Conservation (phyloP, 2,888 invertebrate genomes). For the Eupithecia subfuscata region DNA sequence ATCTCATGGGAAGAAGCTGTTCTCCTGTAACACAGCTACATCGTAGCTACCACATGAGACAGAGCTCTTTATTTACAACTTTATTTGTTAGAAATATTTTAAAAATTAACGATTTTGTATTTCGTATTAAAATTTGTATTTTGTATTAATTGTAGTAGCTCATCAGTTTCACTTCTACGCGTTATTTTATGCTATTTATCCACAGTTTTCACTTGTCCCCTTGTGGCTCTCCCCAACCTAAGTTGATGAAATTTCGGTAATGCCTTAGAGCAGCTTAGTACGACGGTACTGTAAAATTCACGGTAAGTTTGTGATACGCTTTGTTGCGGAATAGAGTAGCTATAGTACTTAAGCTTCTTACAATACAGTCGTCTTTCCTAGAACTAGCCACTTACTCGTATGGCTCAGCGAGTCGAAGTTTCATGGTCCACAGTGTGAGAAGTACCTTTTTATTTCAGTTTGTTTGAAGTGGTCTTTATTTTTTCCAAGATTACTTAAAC, state of each 20-base stretch:
- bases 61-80: too few species aligned
- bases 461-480: not conserved
- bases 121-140: too few species aligned
- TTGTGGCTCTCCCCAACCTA: conserved; percentile 56
- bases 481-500: not conserved
- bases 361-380: not conserved
- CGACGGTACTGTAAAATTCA: conserved; percentile 66
- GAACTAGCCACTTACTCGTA: not conserved
- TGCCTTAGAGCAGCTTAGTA: conserved; percentile 48
- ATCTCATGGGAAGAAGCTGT: not conserved
- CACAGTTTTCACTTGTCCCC: conserved; percentile 78
- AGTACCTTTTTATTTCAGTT: not conserved
- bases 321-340: conserved; percentile 45
- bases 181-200: not conserved
- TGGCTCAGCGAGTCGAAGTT: not conserved
- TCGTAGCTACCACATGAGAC: too few species aligned
- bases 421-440: not conserved
- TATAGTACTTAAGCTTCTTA: not conserved
- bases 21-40: too few species aligned
- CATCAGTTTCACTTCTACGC: conserved; percentile 63
- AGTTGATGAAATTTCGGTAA: conserved; percentile 76
- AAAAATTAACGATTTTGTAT: too few species aligned
- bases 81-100: too few species aligned
- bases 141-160: not conserved
- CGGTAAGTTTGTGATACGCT: conserved; percentile 67